Evolutionary conservation across 2,888 invertebrate genomes (phyloP), one percentile per base, ranked within the genome.

Genomic region (Yponomeuta evonymella): DNA sequence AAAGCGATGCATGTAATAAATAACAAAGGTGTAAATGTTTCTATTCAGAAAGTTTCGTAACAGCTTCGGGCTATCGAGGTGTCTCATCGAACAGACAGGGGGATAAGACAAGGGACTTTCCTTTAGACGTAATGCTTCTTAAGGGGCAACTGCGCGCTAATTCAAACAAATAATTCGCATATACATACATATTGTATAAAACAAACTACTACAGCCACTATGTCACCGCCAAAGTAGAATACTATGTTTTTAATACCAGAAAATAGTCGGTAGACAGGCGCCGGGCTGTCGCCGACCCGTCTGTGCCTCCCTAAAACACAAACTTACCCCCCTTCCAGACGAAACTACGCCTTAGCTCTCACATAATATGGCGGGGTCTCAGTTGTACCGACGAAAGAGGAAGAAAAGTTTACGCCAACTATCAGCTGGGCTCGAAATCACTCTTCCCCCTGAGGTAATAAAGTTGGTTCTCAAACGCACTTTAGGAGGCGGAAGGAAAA

Each of bases 281-380:
- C 82, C 84, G 78, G 72, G 79, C 72, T 80, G 87, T 73, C 81
- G 89, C 88, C 90, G 81, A 73, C 82, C 74, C 81, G 90, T 90
- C 90, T 90, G 82, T 6, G 68, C 79, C 81, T 77, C 79, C 82
- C 81, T 76, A 30, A 58, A 58, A 58, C 12, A 65, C 65, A 33
- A 65, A 29, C 65, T 23, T 78, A 78, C 3, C 33, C 29, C 29
- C 30, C 33, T 67, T 12, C 0, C 36, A n/a, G 29, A 15, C 48
- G 36, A 65, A 65, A 29, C 30, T 63, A 5, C 65, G 12, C 65
- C 33, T 65, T 30, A 11, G 12, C 65, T 12, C 30, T 11, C 33
- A 12, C 12, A 10, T 30, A 33, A 30, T 58, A 33, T 12, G 11
- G 65, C 11, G 33, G 65, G 10, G 6, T 65, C 5, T 65, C 15